Conservation (phyloP, 2,113 vertebrate species). For the Gadus macrocephalus region DNA sequence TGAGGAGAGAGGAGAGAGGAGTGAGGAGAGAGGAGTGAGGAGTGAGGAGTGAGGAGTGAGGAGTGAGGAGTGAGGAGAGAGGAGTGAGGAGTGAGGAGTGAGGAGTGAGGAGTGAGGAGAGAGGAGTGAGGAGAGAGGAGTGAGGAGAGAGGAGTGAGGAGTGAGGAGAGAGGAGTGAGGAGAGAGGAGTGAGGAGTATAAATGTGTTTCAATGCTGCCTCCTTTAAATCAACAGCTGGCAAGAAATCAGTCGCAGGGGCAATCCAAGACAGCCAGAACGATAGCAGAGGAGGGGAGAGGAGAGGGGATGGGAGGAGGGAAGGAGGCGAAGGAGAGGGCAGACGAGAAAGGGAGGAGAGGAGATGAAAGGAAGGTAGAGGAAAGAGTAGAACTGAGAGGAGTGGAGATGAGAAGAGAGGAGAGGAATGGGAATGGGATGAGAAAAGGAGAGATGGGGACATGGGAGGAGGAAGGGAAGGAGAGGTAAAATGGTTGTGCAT, state of each 20-base stretch:
- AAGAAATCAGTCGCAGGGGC: constrained; percentile 49
- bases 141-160: too few species aligned
- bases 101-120: too few species aligned
- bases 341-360: background rate
- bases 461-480: background rate
- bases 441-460: background rate
- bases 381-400: background rate
- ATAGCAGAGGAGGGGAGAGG: constrained; percentile 13
- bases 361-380: background rate
- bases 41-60: too few species aligned
- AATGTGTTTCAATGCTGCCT: constrained; percentile 51
- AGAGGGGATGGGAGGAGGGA: constrained; percentile 8
- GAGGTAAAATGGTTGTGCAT: too few species aligned
- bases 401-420: constrained; percentile 9
- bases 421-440: background rate
- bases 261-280: constrained; percentile 31
- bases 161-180: too few species aligned
- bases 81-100: too few species aligned
- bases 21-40: too few species aligned
- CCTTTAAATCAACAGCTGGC: constrained; percentile 55
- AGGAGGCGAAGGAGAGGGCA: background rate
- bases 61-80: too few species aligned
- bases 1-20: too few species aligned
- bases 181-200: constrained; percentile 23
- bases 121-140: too few species aligned